Evolutionary conservation across 2,113 vertebrate genomes (phyloP), one percentile per base, ranked within the genome.

Genomic region (Malurus melanocephalus): DNA sequence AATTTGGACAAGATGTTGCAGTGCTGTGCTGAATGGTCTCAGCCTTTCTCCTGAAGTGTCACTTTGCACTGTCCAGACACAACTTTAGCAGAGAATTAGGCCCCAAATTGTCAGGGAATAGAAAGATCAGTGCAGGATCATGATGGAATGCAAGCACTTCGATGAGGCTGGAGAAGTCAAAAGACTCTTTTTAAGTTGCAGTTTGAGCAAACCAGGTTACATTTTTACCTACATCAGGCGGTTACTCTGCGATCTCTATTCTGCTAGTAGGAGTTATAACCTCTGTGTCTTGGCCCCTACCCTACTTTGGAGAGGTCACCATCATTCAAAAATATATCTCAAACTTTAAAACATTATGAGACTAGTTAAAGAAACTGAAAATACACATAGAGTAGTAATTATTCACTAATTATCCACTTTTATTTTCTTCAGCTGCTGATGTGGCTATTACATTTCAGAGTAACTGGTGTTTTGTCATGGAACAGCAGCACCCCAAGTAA

Each of bases 391-490:
- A 67, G 32, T 45, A 77, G 19, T 71, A n/a, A 65, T 82, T 72
- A 56, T 27, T 72, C 35, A 56, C 9, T 21, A n/a, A n/a, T n/a
- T n/a, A 42, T 61, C 28, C 30, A 32, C 49, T 80, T 73, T 68
- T 83, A 65, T 73, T 93, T 93, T 77, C 55, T 86, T 88, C 72
- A 82, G 72, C 55, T 85, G 76, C 42, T 65, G 55, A 65, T 53
- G 46, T 62, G 64, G 42, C 32, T 80, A 16, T 75, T 75, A 30
- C 30, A 35, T 73, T 80, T 82, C 83, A 88, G 51, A 20, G 6
- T 83, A 87, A 59, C 7, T 74, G 43, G 43, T 28, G 10, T 66
- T 87, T 78, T 26, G 26, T 55, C 53, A 32, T 40, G 45, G 64
- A 85, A 40, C 0, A 3, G 7, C 1, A 30, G 0, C 21, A 43